Evolutionary conservation across 92 coral and sea anemone genomes (phyloP).

Genomic region (Paragorgia papillata): DNA sequence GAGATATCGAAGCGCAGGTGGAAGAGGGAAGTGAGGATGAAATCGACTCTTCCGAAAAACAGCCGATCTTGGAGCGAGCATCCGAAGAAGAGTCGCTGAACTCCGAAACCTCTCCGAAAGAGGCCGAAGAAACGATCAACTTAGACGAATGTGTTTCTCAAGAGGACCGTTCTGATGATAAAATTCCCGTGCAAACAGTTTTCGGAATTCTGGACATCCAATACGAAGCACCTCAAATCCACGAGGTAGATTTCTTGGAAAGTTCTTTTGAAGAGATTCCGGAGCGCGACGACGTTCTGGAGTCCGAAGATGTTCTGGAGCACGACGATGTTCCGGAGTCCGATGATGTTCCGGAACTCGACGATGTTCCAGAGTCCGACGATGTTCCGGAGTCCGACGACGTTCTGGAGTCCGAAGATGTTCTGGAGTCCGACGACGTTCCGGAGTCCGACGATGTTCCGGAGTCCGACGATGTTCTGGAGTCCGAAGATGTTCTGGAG

Average conservation of each 20-base stretch:
- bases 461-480: not conserved
- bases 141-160: not conserved
- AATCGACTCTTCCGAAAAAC: not conserved
- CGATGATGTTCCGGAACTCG: slow-evolving; percentile 1
- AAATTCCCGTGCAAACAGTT: slow-evolving; percentile 13
- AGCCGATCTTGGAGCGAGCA: not conserved
- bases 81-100: slow-evolving; percentile 19
- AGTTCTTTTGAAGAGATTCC: not conserved
- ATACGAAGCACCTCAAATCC: slow-evolving; percentile 10
- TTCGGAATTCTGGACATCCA: slow-evolving; percentile 32
- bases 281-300: slow-evolving; percentile 7
- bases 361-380: not conserved
- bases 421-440: slow-evolving; percentile 23
- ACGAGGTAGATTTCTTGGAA: not conserved
- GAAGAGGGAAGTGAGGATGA: not conserved
- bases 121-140: not conserved
- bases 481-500: not conserved
- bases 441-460: not conserved
- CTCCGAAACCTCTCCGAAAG: slow-evolving; percentile 14
- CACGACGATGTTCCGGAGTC: slow-evolving; percentile 5
- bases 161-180: not conserved
- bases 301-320: slow-evolving; percentile 21
- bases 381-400: not conserved
- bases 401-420: slow-evolving; percentile 8
- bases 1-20: not conserved